Evolutionary conservation across 2,113 vertebrate species (phyloP).

Genomic region (Tachysurus fulvidraco): DNA sequence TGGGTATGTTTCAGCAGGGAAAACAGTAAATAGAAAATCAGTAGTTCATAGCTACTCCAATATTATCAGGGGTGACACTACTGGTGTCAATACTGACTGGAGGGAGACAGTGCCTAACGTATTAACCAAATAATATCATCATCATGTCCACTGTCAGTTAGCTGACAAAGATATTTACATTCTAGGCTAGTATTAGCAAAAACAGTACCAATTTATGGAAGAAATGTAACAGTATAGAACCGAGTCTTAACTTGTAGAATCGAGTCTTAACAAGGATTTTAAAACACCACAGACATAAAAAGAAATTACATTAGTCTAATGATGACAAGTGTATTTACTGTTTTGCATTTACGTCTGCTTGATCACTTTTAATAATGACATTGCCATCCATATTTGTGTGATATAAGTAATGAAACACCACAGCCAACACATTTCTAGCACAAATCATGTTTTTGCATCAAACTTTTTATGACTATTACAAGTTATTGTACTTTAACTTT

Average conservation of each 20-base stretch:
- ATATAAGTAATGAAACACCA: not conserved
- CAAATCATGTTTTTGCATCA: not conserved
- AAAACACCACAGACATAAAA: not conserved
- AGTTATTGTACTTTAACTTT: not conserved
- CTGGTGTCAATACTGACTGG: not conserved
- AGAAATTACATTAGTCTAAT: not conserved
- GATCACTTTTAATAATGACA: not conserved
- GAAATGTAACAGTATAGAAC: not conserved
- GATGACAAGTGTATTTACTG: not conserved
- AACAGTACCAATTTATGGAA: not conserved
- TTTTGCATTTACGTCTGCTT: not conserved
- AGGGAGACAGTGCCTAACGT: not conserved
- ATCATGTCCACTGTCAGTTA: not conserved
- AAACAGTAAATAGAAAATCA: not conserved
- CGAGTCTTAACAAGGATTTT: not conserved
- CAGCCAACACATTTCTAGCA: not conserved
- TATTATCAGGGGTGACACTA: not conserved
- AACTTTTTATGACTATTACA: not conserved
- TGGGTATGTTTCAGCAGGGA: not conserved
- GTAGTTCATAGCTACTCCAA: not conserved
- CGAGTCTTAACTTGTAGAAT: not conserved
- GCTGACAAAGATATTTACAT: not conserved
- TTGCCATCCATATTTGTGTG: not conserved
- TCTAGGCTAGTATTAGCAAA: not conserved
- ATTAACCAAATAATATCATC: not conserved